These are phyloP conservation scores for western clawed frog (Xenopus tropicalis) DNA, from an alignment of 2,113 vertebrate species.

Conservation along the genomic window UCB_Xtro_10.0 CM004447.2:23868001-23868500, in stretches of 20 bases:
- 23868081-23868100: no score
- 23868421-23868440: no score
- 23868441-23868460: no score
- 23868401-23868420: neutral
- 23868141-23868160: neutral
- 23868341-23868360: constrained; percentile 18
- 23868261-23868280: constrained; percentile 33
- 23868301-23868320: constrained; percentile 41
- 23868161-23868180: constrained; percentile 6
- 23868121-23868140: constrained; percentile 15
- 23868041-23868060: no score
- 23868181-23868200: neutral
- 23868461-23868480: no score
- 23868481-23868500: no score
- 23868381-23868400: neutral
- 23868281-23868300: constrained; percentile 26
- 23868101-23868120: neutral
- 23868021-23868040: no score
- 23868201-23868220: neutral
- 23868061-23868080: no score
- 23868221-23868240: neutral
- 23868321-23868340: constrained; percentile 25
- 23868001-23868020: no score
- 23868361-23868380: neutral
- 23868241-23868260: constrained; percentile 15